Conservation (phyloP, 2,888 invertebrate genomes). For the Phyto melanocephala region DNA sequence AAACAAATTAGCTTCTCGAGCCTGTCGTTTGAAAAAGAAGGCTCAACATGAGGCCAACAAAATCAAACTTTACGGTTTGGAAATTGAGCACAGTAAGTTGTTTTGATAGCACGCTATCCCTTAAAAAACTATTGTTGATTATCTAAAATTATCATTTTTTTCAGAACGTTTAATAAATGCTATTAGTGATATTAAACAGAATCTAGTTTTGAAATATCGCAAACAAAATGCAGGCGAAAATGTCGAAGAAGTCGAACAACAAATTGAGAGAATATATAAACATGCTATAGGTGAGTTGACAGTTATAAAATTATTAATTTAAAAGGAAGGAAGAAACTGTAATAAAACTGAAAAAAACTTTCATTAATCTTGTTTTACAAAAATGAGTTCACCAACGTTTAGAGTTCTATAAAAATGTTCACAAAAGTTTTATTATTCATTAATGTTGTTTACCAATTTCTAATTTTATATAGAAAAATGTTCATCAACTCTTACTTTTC, state of each 20-base stretch:
- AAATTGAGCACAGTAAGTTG: conserved; percentile 94
- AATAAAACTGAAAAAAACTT: too few relatives aligned
- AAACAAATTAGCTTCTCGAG: conserved; percentile 97
- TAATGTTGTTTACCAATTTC: too few relatives aligned
- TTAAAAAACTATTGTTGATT: too few relatives aligned
- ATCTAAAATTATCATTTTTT: conserved; percentile 71
- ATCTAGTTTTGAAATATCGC: conserved; percentile 83
- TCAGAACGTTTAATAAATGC: conserved; percentile 88
- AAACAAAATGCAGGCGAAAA: conserved; percentile 74
- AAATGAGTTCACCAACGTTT: too few relatives aligned
- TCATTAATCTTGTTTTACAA: too few relatives aligned
- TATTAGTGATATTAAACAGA: conserved; percentile 87
- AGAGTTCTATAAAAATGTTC: too few relatives aligned
- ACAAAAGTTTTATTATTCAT: too few relatives aligned
- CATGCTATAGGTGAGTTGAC: conserved; percentile 72
- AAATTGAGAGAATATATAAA: conserved; percentile 83
- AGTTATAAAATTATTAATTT: neutral
- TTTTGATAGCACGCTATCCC: too few relatives aligned
- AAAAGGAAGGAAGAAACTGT: too few relatives aligned
- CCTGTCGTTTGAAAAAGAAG: conserved; percentile 98
- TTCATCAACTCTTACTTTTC: too few relatives aligned
- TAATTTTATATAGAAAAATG: too few relatives aligned
- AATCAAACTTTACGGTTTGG: conserved; percentile 94
- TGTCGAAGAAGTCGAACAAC: conserved; percentile 83
- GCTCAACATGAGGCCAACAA: conserved; percentile 99